Percentiles rank a stretch among this genome's conserved stretches.
Evolutionary conservation across 1,140 invertebrate species (phyloP).

Genomic region (Bombyx mori): ASM3026992v2 NC_085130.1:11420501-11421000

Average conservation of each 20-base stretch:
- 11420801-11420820: not conserved
- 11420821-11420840: constrained; percentile 13
- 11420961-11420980: too few species aligned
- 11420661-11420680: constrained; percentile 58
- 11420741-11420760: constrained; percentile 27
- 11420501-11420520: constrained; percentile 12
- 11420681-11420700: constrained; percentile 56
- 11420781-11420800: too few species aligned
- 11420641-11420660: constrained; percentile 65
- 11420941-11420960: too few species aligned
- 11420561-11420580: constrained; percentile 14
- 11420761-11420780: too few species aligned
- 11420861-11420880: constrained; percentile 18
- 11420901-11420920: not conserved
- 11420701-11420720: constrained; percentile 55
- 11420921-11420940: too few species aligned
- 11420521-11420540: constrained; percentile 16
- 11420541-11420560: constrained; percentile 14
- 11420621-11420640: constrained; percentile 63
- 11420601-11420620: constrained; percentile 54
- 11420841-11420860: constrained; percentile 8
- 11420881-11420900: constrained; percentile 8
- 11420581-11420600: constrained; percentile 46
- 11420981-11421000: too few species aligned
- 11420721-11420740: constrained; percentile 48